Conservation (phyloP, 2,888 invertebrate genomes). For the Habrosyne pyritoides region DNA sequence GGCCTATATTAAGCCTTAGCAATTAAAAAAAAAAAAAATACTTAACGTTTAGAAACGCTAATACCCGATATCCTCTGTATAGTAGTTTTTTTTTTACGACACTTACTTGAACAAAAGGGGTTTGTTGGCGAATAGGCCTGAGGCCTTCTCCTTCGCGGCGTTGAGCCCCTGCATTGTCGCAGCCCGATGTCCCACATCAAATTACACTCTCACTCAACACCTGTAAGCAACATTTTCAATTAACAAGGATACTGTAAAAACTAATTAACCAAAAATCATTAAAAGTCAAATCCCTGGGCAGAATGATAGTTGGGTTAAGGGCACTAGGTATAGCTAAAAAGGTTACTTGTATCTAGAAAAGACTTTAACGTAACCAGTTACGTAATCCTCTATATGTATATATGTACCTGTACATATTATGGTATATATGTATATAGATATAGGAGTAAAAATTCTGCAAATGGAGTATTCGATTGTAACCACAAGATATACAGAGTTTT, state of each 20-base stretch:
- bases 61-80: neutral
- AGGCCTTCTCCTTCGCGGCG: slow-evolving; percentile 80
- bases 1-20: too few species aligned
- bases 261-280: neutral
- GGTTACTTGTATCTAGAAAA: neutral
- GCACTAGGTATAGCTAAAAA: neutral
- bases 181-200: slow-evolving; percentile 68
- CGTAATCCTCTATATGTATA: neutral
- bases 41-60: too few species aligned
- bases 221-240: slow-evolving; percentile 35
- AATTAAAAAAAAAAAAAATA: neutral
- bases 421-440: neutral
- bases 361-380: neutral
- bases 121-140: slow-evolving; percentile 77
- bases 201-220: slow-evolving; percentile 56
- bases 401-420: neutral
- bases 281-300: neutral
- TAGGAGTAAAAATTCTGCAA: neutral
- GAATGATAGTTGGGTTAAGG: neutral
- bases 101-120: slow-evolving; percentile 79
- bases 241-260: neutral
- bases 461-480: neutral
- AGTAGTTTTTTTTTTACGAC: neutral
- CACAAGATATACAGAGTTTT: neutral
- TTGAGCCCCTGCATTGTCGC: slow-evolving; percentile 76